Base-by-base conservation (phyloP, 1,140 invertebrate species). In the Drosophila kepulauana region DNA sequence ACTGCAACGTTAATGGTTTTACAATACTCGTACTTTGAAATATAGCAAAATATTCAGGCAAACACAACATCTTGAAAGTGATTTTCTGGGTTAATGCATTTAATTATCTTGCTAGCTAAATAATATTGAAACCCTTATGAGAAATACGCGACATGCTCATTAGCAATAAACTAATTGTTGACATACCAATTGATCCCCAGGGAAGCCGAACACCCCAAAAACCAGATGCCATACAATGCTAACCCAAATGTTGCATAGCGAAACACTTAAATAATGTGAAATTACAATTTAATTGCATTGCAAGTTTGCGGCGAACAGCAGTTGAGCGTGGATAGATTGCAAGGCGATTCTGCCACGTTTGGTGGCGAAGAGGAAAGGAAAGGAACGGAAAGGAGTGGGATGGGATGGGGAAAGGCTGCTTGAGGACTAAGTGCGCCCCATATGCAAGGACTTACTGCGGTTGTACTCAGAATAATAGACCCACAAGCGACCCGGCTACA, bases 271-370 rank as follows among this genome's bases (percentile, higher is more conserved):
- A 89, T 87, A 87, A 87, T 87, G 77, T 67, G 56, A 76, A 78
- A 89, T 80, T 84, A 76, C 73, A 84, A 76, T 84, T 76, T 89
- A 87, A 87, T 87, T 84, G 82, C 85, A 68, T 84, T 87, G 81
- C 69, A 78, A 80, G 77, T 72, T 84, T 80, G 82, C 33, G 79
- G 79, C 68, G 64, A 75, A 45, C 52, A 49, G 35, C 66, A 68
- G 30, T 38, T 38, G 46, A 35, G 10, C 66, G 57, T 48, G 51
- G 45, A 11, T 41, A 11, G 20, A 43, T 13, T 43, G 41, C n/a
- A 43, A 43, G 41, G 41, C 41, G 41, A n/a, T 43, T 8, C 7
- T 10, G 10, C 8, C 35, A 38, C 7, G 8, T 2, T 10, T 38
- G 35, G 7, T 10, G 10, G 35, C 1, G 6, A 28, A n/a, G 8